Conservation (phyloP, 2,888 invertebrate genomes). For the Tiphia femorata region DNA sequence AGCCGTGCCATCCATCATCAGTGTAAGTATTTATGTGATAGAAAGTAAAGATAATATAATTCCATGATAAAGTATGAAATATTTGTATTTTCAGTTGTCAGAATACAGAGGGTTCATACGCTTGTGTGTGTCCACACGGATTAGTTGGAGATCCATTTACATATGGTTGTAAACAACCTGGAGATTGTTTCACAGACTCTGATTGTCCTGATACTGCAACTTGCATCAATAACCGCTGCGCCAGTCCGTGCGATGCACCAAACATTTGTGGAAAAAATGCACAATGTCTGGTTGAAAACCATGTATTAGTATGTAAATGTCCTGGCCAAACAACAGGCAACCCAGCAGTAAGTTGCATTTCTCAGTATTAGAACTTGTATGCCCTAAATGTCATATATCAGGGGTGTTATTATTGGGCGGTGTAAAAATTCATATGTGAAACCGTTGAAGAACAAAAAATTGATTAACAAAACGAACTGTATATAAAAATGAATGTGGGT, state of each 20-base stretch:
- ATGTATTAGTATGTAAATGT: slow-evolving; percentile 82
- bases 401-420: no score
- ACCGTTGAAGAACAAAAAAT: no score
- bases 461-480: no score
- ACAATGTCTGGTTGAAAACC: slow-evolving; percentile 78
- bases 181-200: slow-evolving; percentile 83
- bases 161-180: slow-evolving; percentile 84
- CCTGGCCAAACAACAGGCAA: slow-evolving; percentile 82
- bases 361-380: neutral
- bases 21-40: slow-evolving; percentile 64
- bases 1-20: slow-evolving; percentile 85
- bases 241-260: slow-evolving; percentile 80
- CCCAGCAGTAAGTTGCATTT: slow-evolving; percentile 70
- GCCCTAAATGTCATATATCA: no score
- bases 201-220: slow-evolving; percentile 85
- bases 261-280: slow-evolving; percentile 82
- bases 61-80: neutral
- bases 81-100: slow-evolving; percentile 72
- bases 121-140: slow-evolving; percentile 83
- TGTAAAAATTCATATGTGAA: no score
- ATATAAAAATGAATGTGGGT: no score
- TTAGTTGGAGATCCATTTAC: slow-evolving; percentile 82
- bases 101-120: slow-evolving; percentile 83
- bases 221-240: slow-evolving; percentile 82
- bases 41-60: neutral